A percentile compares a stretch with the other conserved stretches of the same genome.
Evolutionary conservation across 2,113 vertebrate genomes (phyloP).

Genomic region (Anarhynchus alexandrinus): DNA sequence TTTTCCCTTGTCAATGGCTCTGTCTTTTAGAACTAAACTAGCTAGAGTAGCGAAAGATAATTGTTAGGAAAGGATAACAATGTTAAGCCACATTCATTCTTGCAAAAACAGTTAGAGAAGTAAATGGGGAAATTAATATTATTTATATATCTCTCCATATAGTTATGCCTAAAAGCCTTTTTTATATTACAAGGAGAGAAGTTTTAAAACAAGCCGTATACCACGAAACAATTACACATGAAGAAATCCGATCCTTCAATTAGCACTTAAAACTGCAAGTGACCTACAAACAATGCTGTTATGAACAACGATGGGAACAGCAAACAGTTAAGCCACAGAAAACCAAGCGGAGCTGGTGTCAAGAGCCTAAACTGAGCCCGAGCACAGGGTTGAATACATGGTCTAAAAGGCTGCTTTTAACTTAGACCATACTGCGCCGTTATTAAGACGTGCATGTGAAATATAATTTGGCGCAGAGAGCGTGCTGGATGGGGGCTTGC

Average conservation of each 20-base stretch:
- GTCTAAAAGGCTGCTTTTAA: conserved; percentile 64
- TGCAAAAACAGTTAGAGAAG: conserved; percentile 81
- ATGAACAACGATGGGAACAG: conserved; percentile 58
- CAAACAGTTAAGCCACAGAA: conserved; percentile 61
- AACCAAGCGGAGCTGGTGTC: conserved; percentile 36
- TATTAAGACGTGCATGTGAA: conserved; percentile 31
- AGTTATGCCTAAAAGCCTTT: conserved; percentile 46
- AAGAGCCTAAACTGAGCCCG: conserved; percentile 38
- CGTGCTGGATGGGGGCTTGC: conserved; percentile 15
- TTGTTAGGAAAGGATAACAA: conserved; percentile 83
- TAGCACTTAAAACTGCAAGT: conserved; percentile 75
- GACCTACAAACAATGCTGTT: conserved; percentile 68
- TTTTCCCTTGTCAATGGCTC: conserved; percentile 79
- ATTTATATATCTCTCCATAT: conserved; percentile 64
- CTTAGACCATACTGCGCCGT: conserved; percentile 52
- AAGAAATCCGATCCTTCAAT: conserved; percentile 71
- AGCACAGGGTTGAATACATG: conserved; percentile 34
- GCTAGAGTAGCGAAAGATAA: conserved; percentile 84
- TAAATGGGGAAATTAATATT: conserved; percentile 75
- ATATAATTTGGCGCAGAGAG: conserved; percentile 29
- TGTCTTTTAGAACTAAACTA: conserved; percentile 83
- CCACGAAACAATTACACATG: conserved; percentile 64
- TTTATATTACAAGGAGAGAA: conserved; percentile 28
- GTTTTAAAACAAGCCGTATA: conserved; percentile 58
- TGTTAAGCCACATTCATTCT: conserved; percentile 81